Evolutionary conservation across 2,113 vertebrate species (phyloP).

Genomic region (Pardalotus punctatus): DNA sequence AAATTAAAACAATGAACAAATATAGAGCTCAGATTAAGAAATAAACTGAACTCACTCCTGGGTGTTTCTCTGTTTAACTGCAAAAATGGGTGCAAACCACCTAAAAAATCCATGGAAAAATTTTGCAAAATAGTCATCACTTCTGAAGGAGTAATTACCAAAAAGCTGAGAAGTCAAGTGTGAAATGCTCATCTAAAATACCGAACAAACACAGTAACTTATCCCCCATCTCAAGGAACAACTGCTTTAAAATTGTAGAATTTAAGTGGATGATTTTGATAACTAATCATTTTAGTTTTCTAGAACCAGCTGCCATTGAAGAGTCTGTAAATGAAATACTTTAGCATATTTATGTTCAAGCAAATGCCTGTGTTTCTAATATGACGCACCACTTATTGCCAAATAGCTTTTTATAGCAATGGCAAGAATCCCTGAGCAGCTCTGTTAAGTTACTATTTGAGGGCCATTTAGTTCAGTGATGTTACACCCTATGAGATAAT

Average conservation of each 20-base stretch:
- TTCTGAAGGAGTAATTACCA: not conserved
- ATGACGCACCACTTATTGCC: slow-evolving; percentile 20
- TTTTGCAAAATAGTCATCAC: not conserved
- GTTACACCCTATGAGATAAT: not conserved
- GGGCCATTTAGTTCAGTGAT: slow-evolving; percentile 3
- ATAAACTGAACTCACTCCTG: not conserved
- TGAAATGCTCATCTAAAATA: not conserved
- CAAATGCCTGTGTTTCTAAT: slow-evolving; percentile 12
- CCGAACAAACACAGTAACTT: not conserved
- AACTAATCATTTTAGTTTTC: no score
- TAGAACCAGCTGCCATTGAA: not conserved
- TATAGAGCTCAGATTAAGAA: not conserved
- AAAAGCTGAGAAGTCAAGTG: not conserved
- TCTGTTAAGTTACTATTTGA: slow-evolving; percentile 53
- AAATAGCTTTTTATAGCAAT: slow-evolving; percentile 43
- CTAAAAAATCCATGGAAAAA: not conserved
- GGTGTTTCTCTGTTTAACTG: not conserved
- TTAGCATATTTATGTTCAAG: not conserved
- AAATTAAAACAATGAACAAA: no score
- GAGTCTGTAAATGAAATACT: not conserved
- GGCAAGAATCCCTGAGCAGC: slow-evolving; percentile 17
- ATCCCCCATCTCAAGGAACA: not conserved
- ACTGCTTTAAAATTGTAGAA: not conserved
- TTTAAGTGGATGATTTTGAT: no score
- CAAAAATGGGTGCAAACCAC: not conserved